These are phyloP conservation scores for Alces alces DNA, from an alignment of 2,113 vertebrate species.

Conservation along the genomic window DNA sequence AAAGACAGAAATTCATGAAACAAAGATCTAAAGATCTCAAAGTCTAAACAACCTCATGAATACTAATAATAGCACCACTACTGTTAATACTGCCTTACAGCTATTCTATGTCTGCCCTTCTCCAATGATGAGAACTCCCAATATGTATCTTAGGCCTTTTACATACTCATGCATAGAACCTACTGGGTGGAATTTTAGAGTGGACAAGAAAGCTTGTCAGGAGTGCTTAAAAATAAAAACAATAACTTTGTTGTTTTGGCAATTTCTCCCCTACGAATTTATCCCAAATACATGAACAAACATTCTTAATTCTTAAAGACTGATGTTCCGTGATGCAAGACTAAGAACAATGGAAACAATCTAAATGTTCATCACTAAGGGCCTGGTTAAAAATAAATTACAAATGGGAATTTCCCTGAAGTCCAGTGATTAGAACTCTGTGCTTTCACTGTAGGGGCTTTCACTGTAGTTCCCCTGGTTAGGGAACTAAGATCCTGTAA, in stretches of 20 bases:
- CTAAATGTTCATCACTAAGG: background rate
- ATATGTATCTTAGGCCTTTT: background rate
- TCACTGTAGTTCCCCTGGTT: background rate
- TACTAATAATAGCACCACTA: background rate
- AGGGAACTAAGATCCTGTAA: background rate
- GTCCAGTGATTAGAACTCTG: background rate
- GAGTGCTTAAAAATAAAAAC: background rate
- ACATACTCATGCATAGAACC: background rate
- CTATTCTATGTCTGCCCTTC: background rate
- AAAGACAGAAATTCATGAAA: slow-evolving; percentile 61
- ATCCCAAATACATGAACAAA: background rate
- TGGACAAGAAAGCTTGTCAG: background rate
- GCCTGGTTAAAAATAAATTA: background rate
- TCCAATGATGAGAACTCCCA: background rate
- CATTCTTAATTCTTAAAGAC: background rate
- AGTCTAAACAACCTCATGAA: background rate
- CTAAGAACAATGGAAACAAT: background rate
- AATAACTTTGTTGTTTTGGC: background rate
- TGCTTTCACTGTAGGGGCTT: background rate
- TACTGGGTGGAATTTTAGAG: background rate
- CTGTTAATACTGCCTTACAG: background rate
- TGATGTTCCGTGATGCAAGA: background rate
- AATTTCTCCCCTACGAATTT: background rate
- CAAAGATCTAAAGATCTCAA: slow-evolving; percentile 6
- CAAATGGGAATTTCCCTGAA: background rate